A percentile compares a stretch with the other conserved stretches of the same genome.
phyloP scores from a whole-genome alignment of 2,797 vertebrate species.

The Gallinago nigripennis region DNA sequence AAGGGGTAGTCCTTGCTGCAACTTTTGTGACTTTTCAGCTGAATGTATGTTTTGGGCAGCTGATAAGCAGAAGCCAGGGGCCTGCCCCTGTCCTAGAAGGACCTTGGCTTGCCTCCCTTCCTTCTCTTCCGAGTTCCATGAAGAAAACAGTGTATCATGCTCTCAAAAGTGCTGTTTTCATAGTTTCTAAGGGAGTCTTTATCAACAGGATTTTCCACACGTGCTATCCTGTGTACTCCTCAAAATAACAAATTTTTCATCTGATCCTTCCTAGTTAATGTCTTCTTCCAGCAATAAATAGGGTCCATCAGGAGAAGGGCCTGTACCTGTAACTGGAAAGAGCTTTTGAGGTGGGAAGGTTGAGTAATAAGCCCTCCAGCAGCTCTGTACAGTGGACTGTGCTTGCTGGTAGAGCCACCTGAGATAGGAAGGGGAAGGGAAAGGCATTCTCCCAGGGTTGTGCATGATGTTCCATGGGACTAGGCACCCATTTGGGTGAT shows the following conservation, averaged over 20 bases:
- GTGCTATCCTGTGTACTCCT: fast-evolving
- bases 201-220: neutral
- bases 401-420: neutral
- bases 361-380: neutral
- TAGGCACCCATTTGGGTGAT: fast-evolving
- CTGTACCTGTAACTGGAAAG: neutral
- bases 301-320: neutral
- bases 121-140: neutral
- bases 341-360: neutral
- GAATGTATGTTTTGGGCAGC: conserved; percentile 41
- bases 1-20: neutral
- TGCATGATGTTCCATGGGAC: neutral
- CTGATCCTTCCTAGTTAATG: neutral
- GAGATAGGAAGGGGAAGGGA: neutral
- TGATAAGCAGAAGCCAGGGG: conserved; percentile 53
- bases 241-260: neutral
- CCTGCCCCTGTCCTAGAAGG: conserved; percentile 42
- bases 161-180: neutral
- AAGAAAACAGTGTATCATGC: neutral
- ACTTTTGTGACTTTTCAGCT: conserved; percentile 16
- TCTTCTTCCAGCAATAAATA: neutral
- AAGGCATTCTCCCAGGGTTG: neutral
- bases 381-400: neutral
- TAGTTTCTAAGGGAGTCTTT: neutral
- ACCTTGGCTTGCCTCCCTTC: conserved; percentile 7